Evolutionary conservation across 2,888 invertebrate genomes (phyloP).

Genomic region (Amorpha juglandis): DNA sequence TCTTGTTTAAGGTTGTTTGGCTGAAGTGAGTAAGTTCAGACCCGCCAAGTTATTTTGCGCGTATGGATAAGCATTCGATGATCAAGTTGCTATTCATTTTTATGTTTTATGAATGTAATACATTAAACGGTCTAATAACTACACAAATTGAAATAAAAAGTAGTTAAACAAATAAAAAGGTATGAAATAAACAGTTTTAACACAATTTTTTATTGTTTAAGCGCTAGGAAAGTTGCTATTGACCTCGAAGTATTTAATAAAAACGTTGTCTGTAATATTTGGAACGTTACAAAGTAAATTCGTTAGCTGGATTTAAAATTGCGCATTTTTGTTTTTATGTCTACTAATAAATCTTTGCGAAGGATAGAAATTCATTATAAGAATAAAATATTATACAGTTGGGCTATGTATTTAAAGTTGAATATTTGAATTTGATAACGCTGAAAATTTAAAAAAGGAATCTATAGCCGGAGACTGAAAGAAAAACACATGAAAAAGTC

Average conservation of each 20-base stretch:
- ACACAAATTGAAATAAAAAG: background rate
- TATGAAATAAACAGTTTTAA: background rate
- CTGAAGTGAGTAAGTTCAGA: too few species aligned
- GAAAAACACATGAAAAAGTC: too few species aligned
- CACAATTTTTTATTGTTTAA: background rate
- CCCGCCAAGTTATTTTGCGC: background rate
- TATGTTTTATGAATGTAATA: background rate
- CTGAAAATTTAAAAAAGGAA: too few species aligned
- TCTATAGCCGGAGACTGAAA: too few species aligned
- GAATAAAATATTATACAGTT: too few species aligned
- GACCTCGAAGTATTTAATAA: constrained; percentile 7
- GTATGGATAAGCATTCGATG: background rate
- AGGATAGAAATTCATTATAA: too few species aligned
- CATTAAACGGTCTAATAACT: background rate
- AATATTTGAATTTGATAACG: too few species aligned
- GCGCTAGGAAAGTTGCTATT: constrained; percentile 1
- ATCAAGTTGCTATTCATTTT: background rate
- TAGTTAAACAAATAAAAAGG: background rate
- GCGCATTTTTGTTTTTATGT: too few species aligned
- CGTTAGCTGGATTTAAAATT: too few species aligned
- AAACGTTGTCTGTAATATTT: background rate
- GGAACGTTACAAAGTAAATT: background rate
- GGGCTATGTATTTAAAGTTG: too few species aligned
- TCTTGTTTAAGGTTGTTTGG: too few species aligned
- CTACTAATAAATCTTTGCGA: too few species aligned